Evolutionary conservation across 2,113 vertebrate species (phyloP).

Genomic region (Excalfactoria chinensis): DNA sequence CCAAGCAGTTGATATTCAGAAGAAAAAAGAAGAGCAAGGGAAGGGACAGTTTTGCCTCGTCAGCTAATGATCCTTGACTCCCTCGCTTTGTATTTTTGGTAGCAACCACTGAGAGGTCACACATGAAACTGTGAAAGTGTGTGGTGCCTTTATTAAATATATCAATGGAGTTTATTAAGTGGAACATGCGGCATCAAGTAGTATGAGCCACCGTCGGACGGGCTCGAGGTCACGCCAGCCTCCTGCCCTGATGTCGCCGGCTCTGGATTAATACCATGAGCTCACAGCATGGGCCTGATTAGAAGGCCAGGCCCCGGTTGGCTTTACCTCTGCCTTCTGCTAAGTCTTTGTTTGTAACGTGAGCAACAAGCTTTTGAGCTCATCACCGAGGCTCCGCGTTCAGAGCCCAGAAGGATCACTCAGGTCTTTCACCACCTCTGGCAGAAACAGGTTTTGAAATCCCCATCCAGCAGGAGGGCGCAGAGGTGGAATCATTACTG

Average conservation of each 20-base stretch:
- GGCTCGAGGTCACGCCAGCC: constrained; percentile 1
- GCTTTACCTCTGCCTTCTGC: constrained; percentile 27
- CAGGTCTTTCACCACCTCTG: neutral
- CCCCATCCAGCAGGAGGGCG: neutral
- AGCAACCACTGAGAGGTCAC: constrained; percentile 46
- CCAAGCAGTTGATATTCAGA: constrained; percentile 7
- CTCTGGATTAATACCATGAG: neutral
- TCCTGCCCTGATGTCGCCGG: neutral
- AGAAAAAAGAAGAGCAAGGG: constrained; percentile 4
- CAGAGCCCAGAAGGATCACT: neutral
- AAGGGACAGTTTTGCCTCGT: constrained; percentile 35
- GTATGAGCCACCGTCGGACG: neutral
- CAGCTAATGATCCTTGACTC: constrained; percentile 62
- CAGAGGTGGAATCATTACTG: constrained; percentile 7
- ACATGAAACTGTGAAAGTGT: neutral
- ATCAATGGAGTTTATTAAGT: constrained; percentile 22
- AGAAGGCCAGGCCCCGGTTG: neutral
- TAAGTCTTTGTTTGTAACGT: constrained; percentile 45
- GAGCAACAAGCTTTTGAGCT: constrained; percentile 55
- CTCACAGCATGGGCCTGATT: constrained; percentile 35
- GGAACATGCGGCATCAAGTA: neutral
- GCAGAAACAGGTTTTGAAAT: neutral
- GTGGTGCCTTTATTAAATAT: constrained; percentile 20
- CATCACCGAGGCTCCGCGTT: neutral
- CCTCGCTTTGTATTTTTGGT: constrained; percentile 27